Conservation (phyloP, 2,888 invertebrate genomes). For the Acheta domesticus region DNA sequence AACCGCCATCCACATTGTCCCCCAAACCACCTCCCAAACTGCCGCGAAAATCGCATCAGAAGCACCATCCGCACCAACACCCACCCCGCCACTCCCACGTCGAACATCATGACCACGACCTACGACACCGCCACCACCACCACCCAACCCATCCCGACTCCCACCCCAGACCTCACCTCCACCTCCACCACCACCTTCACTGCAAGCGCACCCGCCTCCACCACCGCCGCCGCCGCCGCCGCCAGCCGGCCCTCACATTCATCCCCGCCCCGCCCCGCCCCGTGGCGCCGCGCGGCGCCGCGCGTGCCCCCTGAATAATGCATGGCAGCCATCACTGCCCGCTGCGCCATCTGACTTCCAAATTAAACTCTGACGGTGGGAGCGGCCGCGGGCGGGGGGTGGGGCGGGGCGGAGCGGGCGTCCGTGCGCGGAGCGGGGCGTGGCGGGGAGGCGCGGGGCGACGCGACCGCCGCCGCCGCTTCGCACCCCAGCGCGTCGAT, state of each 20-base stretch:
- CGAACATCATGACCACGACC: too few species aligned
- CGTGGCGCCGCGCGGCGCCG: background rate
- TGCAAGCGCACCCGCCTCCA: background rate
- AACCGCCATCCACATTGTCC: too few species aligned
- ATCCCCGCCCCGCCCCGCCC: background rate
- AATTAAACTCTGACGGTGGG: slow-evolving; percentile 1
- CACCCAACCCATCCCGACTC: too few species aligned
- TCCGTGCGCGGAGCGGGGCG: background rate
- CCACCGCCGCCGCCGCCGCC: background rate
- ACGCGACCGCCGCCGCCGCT: too few species aligned
- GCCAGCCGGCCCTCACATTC: background rate
- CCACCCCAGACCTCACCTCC: too few species aligned
- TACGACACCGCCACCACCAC: too few species aligned
- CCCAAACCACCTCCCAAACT: too few species aligned
- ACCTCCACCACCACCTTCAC: too few species aligned
- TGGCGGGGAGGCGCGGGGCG: background rate
- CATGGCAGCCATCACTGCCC: slow-evolving; percentile 10
- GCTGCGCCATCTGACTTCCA: slow-evolving; percentile 9
- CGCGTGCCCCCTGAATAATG: background rate
- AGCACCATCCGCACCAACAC: too few species aligned
- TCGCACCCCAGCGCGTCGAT: too few species aligned
- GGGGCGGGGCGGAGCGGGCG: background rate
- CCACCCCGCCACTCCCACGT: too few species aligned
- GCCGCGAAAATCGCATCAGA: too few species aligned
- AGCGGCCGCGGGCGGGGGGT: background rate